Base-by-base conservation (phyloP, 2,797 vertebrate species). In the Muscicapa striata region DNA sequence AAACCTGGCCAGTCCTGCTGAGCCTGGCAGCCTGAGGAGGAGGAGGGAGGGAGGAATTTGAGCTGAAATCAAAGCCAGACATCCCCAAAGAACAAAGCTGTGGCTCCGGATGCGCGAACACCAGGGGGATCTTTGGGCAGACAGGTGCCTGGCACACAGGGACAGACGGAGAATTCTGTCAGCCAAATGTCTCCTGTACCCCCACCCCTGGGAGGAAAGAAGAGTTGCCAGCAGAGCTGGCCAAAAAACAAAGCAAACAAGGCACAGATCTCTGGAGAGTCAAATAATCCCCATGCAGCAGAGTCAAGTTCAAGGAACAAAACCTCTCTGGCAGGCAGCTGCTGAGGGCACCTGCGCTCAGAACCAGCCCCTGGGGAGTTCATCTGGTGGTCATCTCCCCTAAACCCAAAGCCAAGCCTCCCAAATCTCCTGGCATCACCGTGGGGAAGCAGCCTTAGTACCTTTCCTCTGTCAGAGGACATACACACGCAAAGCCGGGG, bases 351-450 rank as follows among this genome's bases (percentile, higher is more conserved):
- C 73, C 23, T 29, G 90, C 70, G 90, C 83, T 92, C 90, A 91
- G 93, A 95, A 75, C 78, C 95, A 78, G 90, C 29, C 92, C 66
- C 75, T 79, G 90, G 93, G 90, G 97, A 96, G 84, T 75, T 89
- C n/a, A 94, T 27, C 94, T 96, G 91, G 66, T 91, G 85, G 55
- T 96, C 93, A 95, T 93, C 95, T 88, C 58, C 49, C 91, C 57
- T 91, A 95, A 96, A 94, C 84, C 87, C 92, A 54, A 86, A 95
- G 55, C 66, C 80, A 96, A 81, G 69, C 77, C 90, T 62, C 49
- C 51, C 54, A 85, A 77, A 74, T 79, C 79, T 92, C 84, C 70
- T 36, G 13, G 83, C 77, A 57, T 43, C 26, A 24, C 81, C 70
- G 45, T 2, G 29, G 74, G 89, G 91, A 85, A 64, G 46, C 76